Evolutionary conservation across 2,113 vertebrate species (phyloP).

Genomic region (Burhinus oedicnemus): DNA sequence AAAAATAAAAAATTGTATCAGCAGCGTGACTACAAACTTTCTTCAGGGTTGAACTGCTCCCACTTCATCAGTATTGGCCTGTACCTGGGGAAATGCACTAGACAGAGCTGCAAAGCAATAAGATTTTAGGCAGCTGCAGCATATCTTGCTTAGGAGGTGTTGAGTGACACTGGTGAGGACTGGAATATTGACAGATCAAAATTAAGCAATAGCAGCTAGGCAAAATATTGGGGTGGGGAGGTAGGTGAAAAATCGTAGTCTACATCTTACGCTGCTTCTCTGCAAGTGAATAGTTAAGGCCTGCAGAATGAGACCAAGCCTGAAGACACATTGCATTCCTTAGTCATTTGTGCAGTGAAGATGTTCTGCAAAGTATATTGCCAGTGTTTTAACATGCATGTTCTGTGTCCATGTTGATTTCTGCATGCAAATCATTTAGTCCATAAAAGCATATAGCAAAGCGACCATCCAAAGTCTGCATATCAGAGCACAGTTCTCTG

Average conservation of each 20-base stretch:
- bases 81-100: background rate
- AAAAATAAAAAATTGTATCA: background rate
- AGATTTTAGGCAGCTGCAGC: background rate
- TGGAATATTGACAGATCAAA: background rate
- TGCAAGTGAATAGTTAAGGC: background rate
- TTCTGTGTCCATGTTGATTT: background rate
- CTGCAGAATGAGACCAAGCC: background rate
- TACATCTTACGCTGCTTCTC: background rate
- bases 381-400: background rate
- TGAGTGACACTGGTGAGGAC: background rate
- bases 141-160: background rate
- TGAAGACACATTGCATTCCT: background rate
- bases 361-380: background rate
- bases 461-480: background rate
- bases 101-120: background rate
- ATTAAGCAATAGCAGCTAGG: background rate
- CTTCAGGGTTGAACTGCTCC: background rate
- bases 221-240: background rate
- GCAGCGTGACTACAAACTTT: background rate
- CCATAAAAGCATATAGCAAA: background rate
- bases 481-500: background rate
- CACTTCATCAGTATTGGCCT: background rate
- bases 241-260: background rate
- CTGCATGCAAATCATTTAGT: background rate
- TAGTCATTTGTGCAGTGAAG: background rate